Percentiles rank a stretch among this genome's conserved stretches.
phyloP scores from a whole-genome alignment of 2,113 vertebrate genomes.

The Pangasianodon hypophthalmus region DNA sequence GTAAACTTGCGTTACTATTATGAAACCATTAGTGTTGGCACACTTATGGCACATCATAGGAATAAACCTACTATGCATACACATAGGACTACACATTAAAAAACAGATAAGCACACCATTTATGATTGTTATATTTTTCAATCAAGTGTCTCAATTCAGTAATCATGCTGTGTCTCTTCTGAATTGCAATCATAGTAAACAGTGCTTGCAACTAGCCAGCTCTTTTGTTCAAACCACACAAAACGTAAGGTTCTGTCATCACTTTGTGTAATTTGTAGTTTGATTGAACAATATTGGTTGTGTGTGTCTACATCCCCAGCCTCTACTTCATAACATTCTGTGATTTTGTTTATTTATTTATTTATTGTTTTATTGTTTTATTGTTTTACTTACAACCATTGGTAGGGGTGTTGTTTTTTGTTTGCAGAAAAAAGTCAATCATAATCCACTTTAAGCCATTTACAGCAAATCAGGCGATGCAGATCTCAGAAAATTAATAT shows the following conservation, averaged over 20 bases:
- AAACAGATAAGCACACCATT: background rate
- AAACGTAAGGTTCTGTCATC: background rate
- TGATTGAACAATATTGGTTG: background rate
- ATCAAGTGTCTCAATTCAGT: background rate
- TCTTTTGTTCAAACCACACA: background rate
- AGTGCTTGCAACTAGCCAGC: background rate
- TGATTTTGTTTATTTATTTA: background rate
- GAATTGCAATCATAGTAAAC: background rate
- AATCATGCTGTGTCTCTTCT: background rate
- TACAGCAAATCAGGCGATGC: background rate
- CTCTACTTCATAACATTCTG: background rate
- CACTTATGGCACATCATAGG: background rate
- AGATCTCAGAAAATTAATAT: background rate
- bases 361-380: background rate
- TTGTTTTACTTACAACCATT: background rate
- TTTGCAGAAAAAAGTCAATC: background rate
- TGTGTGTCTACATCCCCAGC: background rate
- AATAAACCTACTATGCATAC: background rate
- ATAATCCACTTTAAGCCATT: background rate
- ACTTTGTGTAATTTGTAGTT: background rate
- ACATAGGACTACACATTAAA: background rate
- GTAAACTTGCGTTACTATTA: background rate
- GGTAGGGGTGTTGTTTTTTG: background rate
- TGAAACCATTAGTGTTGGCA: background rate
- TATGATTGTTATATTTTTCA: background rate